Evolutionary conservation across 2,113 vertebrate genomes (phyloP).

Genomic region (Polypterus senegalus): DNA sequence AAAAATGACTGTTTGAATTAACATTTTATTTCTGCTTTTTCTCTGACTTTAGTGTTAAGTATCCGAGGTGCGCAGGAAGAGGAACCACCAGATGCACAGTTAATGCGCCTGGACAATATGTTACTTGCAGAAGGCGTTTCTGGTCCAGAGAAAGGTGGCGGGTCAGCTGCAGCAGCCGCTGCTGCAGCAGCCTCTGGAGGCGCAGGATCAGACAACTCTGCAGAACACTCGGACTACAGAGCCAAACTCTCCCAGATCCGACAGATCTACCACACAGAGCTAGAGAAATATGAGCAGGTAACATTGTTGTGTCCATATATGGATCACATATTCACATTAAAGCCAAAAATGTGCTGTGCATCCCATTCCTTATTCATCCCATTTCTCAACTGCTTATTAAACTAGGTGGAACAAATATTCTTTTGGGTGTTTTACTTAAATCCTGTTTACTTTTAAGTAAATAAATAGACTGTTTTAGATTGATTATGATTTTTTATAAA

Average conservation of each 20-base stretch:
- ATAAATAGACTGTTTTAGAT: too few species aligned
- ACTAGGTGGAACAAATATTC: too few species aligned
- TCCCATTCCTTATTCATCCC: too few species aligned
- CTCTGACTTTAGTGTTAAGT: constrained; percentile 72
- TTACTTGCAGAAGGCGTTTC: constrained; percentile 88
- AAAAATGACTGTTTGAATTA: background rate
- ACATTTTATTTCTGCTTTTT: constrained; percentile 12
- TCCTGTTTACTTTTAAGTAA: too few species aligned
- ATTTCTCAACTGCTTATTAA: too few species aligned
- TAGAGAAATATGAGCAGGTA: constrained; percentile 98
- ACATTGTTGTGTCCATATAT: constrained; percentile 13
- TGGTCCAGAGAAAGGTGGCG: constrained; percentile 83
- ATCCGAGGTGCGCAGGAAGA: constrained; percentile 93
- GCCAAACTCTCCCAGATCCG: constrained; percentile 93
- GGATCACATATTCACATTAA: too few species aligned
- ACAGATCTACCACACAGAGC: constrained; percentile 96
- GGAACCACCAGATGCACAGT: constrained; percentile 88
- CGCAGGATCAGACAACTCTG: constrained; percentile 74
- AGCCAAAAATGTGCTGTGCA: too few species aligned
- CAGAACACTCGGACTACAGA: constrained; percentile 90
- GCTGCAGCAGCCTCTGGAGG: constrained; percentile 76
- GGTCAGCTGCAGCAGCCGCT: constrained; percentile 72
- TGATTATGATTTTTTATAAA: too few species aligned
- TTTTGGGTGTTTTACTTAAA: too few species aligned
- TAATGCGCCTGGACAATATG: constrained; percentile 98